Conservation (phyloP, 2,113 vertebrate species). For the Chlorocebus sabaeus region DNA sequence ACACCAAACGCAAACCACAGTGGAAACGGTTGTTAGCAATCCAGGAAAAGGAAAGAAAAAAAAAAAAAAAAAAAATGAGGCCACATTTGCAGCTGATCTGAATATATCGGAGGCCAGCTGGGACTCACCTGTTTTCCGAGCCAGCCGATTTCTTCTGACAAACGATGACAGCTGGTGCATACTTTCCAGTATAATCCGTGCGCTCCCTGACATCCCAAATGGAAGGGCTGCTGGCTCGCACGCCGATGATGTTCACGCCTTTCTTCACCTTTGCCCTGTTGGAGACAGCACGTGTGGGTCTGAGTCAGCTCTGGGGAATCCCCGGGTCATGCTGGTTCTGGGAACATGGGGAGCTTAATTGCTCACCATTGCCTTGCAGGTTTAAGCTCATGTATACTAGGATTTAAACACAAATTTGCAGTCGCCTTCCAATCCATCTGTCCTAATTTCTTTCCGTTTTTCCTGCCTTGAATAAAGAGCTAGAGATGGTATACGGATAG, state of each 20-base stretch:
- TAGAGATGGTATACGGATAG: fast-evolving
- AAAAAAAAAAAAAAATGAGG: fast-evolving
- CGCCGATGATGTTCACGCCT: slow-evolving; percentile 87
- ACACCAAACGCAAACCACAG: fast-evolving
- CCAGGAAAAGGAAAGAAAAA: no score
- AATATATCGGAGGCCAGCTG: fast-evolving
- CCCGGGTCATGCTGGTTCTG: no score
- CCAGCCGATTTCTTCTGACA: slow-evolving; percentile 87
- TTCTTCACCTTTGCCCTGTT: slow-evolving; percentile 91
- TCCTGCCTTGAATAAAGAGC: not conserved
- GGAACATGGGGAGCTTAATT: no score
- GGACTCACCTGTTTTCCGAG: slow-evolving; percentile 84
- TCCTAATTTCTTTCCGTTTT: not conserved
- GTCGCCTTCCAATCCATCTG: not conserved
- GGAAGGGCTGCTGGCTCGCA: slow-evolving; percentile 88
- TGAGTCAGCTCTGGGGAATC: not conserved
- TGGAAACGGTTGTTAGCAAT: fast-evolving
- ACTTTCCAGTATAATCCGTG: slow-evolving; percentile 81
- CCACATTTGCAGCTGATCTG: fast-evolving
- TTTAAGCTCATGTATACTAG: fast-evolving
- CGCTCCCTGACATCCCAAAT: slow-evolving; percentile 90
- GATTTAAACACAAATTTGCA: no score
- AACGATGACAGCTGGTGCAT: slow-evolving; percentile 84
- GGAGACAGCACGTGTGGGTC: slow-evolving; percentile 27
- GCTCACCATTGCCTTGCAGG: fast-evolving